phyloP scores from a whole-genome alignment of 2,888 invertebrate species.

The Boloria euphrosyne region DNA sequence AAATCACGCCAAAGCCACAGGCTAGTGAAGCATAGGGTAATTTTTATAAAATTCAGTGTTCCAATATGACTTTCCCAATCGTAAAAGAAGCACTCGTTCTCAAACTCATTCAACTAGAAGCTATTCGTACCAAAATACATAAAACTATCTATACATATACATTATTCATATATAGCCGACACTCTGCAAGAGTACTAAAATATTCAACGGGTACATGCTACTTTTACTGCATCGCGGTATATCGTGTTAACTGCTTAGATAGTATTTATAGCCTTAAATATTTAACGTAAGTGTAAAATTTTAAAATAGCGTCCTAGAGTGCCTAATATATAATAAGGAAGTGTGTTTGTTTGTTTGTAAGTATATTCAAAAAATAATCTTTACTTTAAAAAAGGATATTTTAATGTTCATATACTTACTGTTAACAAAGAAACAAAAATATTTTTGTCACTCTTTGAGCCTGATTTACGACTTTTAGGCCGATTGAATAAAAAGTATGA shows the following conservation, averaged over 20 bases:
- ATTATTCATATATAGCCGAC: neutral
- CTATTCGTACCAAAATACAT: constrained; percentile 12
- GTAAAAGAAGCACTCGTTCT: constrained; percentile 3
- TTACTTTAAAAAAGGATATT: too few species aligned
- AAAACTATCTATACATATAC: constrained; percentile 11
- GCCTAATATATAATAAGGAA: too few species aligned
- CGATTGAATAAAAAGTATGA: too few species aligned
- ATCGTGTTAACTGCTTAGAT: constrained; percentile 22
- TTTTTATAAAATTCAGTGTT: too few species aligned
- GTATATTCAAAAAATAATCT: too few species aligned
- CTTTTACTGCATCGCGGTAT: constrained; percentile 27
- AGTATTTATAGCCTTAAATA: constrained; percentile 15
- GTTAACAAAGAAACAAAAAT: too few species aligned
- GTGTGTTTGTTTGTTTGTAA: too few species aligned
- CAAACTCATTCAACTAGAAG: constrained; percentile 11
- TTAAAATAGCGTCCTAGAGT: neutral
- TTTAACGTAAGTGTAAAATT: constrained; percentile 7
- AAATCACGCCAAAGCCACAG: neutral
- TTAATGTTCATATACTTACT: too few species aligned
- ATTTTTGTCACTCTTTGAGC: too few species aligned
- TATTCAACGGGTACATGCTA: constrained; percentile 22
- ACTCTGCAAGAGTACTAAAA: constrained; percentile 22
- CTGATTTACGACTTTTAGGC: too few species aligned
- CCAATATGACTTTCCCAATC: neutral
- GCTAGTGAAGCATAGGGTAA: neutral